These are phyloP conservation scores for Neocrepidodera transversa DNA, from an alignment of 2,888 invertebrate genomes.

Conservation along the genomic window DNA sequence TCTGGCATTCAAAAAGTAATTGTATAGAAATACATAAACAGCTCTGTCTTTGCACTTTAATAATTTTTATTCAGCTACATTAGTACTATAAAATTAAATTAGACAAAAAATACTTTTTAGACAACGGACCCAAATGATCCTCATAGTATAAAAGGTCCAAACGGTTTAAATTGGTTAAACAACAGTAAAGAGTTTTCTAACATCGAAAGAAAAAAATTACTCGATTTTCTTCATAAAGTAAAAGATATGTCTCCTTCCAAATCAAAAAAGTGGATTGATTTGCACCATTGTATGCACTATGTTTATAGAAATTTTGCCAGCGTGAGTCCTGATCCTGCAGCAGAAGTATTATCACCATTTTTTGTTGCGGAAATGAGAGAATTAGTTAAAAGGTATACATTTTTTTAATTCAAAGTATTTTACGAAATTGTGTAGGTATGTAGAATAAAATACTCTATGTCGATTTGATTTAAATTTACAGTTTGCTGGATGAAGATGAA, in stretches of 20 bases:
- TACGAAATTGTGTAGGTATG: too few relatives aligned
- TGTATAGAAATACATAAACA: too few relatives aligned
- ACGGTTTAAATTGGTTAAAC: slow-evolving; percentile 36
- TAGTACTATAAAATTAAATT: too few relatives aligned
- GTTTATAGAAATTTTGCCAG: slow-evolving; percentile 55
- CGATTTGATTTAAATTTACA: slow-evolving; percentile 37
- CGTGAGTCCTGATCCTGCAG: slow-evolving; percentile 48
- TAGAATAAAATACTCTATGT: too few relatives aligned
- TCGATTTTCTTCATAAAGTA: slow-evolving; percentile 48
- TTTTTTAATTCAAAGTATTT: too few relatives aligned
- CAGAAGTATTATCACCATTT: slow-evolving; percentile 50
- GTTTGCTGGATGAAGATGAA: slow-evolving; percentile 54
- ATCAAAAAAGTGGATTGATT: slow-evolving; percentile 52
- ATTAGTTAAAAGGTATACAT: slow-evolving; percentile 50
- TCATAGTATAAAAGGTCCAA: slow-evolving; percentile 36
- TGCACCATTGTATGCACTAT: slow-evolving; percentile 56
- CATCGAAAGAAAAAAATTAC: slow-evolving; percentile 43
- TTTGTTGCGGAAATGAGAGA: slow-evolving; percentile 53
- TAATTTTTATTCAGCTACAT: too few relatives aligned
- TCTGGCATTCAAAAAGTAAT: too few relatives aligned
- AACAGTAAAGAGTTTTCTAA: slow-evolving; percentile 40
- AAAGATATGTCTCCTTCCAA: slow-evolving; percentile 47
- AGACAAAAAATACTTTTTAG: slow-evolving; percentile 13
- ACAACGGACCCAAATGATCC: slow-evolving; percentile 25
- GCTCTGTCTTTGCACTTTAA: too few relatives aligned